phyloP scores from a whole-genome alignment of 2,797 vertebrate genomes.

The Alca torda region DNA sequence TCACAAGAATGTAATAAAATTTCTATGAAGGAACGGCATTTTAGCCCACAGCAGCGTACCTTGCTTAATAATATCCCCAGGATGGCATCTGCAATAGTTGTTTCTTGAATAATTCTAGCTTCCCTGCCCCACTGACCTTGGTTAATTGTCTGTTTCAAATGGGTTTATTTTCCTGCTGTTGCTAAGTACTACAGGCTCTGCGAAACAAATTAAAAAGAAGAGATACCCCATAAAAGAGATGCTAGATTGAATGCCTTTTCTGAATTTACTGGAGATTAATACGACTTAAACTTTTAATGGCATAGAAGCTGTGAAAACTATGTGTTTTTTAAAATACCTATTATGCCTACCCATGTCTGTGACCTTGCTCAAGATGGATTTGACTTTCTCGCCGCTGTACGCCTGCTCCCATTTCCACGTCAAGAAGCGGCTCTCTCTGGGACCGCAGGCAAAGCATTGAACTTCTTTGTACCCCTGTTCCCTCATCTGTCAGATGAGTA shows the following conservation, averaged over 20 bases:
- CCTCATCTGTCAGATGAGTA: background rate
- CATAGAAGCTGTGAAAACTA: constrained; percentile 8
- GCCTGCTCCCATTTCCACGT: background rate
- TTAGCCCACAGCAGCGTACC: background rate
- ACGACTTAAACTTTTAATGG: constrained; percentile 10
- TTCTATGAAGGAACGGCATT: background rate
- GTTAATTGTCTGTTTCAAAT: constrained; percentile 65
- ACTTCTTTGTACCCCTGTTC: background rate
- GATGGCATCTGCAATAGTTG: constrained; percentile 16
- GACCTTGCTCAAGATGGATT: constrained; percentile 11
- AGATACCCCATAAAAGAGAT: constrained; percentile 39
- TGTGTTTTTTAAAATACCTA: background rate
- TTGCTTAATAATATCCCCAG: constrained; percentile 2
- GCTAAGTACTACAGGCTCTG: constrained; percentile 15
- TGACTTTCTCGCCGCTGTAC: background rate
- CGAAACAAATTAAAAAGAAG: constrained; percentile 52
- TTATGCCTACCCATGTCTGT: background rate
- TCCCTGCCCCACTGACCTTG: constrained; percentile 53
- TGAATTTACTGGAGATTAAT: constrained; percentile 40
- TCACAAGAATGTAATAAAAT: background rate
- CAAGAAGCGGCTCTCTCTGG: background rate
- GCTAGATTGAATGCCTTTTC: constrained; percentile 19
- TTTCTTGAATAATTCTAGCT: constrained; percentile 24
- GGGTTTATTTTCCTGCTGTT: constrained; percentile 50
- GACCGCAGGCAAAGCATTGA: background rate